Base-by-base conservation (phyloP, 2,888 invertebrate species). In the Anodontia alba region DNA sequence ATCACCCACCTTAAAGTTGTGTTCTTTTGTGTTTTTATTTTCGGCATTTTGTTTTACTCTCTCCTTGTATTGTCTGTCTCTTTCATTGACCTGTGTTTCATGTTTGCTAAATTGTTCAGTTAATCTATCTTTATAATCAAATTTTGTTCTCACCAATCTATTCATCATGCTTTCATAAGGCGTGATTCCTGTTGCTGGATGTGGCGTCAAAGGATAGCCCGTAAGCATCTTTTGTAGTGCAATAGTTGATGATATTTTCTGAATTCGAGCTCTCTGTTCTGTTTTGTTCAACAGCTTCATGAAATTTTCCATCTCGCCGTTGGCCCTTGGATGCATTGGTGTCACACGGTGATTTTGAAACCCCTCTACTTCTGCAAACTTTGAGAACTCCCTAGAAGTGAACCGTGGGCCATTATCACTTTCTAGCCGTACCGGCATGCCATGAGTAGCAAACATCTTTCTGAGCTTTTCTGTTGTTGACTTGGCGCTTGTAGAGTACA, bases 151-250 rank as follows among this genome's bases (percentile, higher is more conserved):
- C 7, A 83, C 67, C 8, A 26, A 7, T 73, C 71, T 68, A 2
- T 62, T 62, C 79, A 73, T 72, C 23, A 80, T 7, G 38, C 71
- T 69, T 57, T 70, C 38, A 33, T 75, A 78, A 20, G 81, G 81
- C n/a, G n/a, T n/a, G n/a, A n/a, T n/a, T 8, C 81, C 81, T 36
- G 74, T 81, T 17, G 72, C 84, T 72, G 76, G 76, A 67, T 81
- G 81, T 33, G 81, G 81, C 15, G 84, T 76, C 20, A 76, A 78
- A 15, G 81, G 15, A 26, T 82, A 84, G 2, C 69, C 81, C 62
- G 66, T 76, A 20, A 81, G 75, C 73, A 82, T 76, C 0, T 84
- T 46, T 69, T 79, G 76, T 20, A 46, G 46, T 46, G 46, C 46
- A 46, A 15, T 15, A 20, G 8, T 46, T 2, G 2, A 15, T 46